A percentile compares a stretch with the other conserved stretches of the same genome.
Evolutionary conservation across 2,888 invertebrate species (phyloP).

Genomic region (Perithous albicinctus): DNA sequence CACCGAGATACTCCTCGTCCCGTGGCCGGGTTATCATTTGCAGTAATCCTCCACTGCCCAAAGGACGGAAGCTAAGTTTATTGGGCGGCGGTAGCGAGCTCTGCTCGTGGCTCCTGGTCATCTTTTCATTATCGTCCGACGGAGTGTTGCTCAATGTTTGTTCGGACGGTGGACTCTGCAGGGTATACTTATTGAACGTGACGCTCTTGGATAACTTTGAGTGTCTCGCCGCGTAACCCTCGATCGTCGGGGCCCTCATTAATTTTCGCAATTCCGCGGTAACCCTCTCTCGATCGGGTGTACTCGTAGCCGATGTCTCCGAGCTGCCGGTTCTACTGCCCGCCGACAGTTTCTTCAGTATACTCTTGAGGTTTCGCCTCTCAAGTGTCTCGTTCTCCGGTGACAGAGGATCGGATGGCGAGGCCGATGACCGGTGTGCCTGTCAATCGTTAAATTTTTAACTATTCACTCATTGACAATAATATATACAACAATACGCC

Average conservation of each 20-base stretch:
- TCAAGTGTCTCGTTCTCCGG: conserved; percentile 94
- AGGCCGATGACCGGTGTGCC: conserved; percentile 64
- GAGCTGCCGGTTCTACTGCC: conserved; percentile 85
- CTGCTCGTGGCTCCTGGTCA: conserved; percentile 65
- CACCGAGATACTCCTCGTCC: conserved; percentile 93
- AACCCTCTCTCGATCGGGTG: conserved; percentile 80
- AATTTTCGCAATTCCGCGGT: conserved; percentile 89
- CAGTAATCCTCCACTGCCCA: conserved; percentile 79
- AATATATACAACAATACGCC: background rate
- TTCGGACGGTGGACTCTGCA: conserved; percentile 91
- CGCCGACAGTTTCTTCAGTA: conserved; percentile 93
- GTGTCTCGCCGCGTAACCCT: conserved; percentile 95
- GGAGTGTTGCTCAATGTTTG: conserved; percentile 72
- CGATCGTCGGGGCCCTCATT: conserved; percentile 93
- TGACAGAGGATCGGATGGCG: conserved; percentile 78
- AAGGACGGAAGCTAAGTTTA: conserved; percentile 83
- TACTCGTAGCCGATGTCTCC: conserved; percentile 80
- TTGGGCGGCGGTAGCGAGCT: conserved; percentile 81
- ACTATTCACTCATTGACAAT: background rate
- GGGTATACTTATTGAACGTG: conserved; percentile 93
- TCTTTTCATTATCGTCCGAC: conserved; percentile 70
- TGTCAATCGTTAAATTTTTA: conserved; percentile 36
- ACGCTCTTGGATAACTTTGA: conserved; percentile 95
- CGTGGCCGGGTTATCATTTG: conserved; percentile 77
- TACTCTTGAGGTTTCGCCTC: conserved; percentile 92